Base-by-base conservation (phyloP, 1,140 invertebrate species). In the Conus ventricosus region DNA sequence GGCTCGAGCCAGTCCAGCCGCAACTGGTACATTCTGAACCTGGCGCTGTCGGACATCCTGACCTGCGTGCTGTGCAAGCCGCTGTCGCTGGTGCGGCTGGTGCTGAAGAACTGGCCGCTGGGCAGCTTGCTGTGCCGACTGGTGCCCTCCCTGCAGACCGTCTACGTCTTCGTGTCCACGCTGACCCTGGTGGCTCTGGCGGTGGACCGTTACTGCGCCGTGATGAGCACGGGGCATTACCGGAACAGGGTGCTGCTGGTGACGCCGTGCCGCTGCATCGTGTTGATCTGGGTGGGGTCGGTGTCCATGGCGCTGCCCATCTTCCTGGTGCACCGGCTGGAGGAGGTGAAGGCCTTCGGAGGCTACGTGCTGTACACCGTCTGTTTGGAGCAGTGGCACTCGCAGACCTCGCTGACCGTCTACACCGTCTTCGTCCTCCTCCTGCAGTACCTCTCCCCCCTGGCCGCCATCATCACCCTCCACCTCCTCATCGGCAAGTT, bases 151-250 rank as follows among this genome's bases (percentile, higher is more conserved):
- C 88, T 95, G 23, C 95, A 95, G 92, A 94, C 93, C 0, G 91
- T 92, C 17, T 95, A 95, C 82, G 94, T 95, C 86, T 95, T 95
- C 88, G 95, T 94, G 76, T 95, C 95, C 13, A 95, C 95, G 5
- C 90, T 95, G 51, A 95, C 95, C 4, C 94, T 95, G 17, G 93
- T 93, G 15, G 94, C 94, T 15, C 94, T 95, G 88, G 95, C 95
- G 10, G 93, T 95, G 57, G 95, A 95, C 87, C 89, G 95, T 6
- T 95, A 95, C 87, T 93, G 90, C 82, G 89, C 94, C 84, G 94
- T 95, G 63, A 94, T 94, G 20, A 55, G 54, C 75, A 55, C 27
- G 25, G 84, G 84, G 10, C 55, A 85, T 39, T 90, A 90, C 67
- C 25, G 25, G 15, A 6, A 39, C 76, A 90, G 90, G 57, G 84